Base-by-base conservation (phyloP, 2,888 invertebrate genomes). In the Cephonodes hylas region DNA sequence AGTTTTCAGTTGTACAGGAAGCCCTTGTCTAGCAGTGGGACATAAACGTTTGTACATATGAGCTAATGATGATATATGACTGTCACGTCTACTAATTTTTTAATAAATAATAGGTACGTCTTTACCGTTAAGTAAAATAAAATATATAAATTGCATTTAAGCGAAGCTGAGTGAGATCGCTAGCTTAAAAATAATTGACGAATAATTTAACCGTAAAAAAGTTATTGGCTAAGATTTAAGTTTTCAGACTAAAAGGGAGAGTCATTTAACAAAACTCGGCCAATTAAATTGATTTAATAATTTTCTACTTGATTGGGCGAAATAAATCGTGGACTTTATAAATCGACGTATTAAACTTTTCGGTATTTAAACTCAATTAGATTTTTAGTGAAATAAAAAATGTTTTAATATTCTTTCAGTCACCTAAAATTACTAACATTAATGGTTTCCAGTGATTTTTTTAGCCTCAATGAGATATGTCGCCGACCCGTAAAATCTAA, bases 341-440 rank as follows among this genome's bases (percentile, higher is more conserved):
- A 27, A 53, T 18, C 27, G 18, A 25, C 18, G 53, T 53, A 27
- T 27, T 31, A n/a, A 18, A 27, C 27, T 15, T 53, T 53, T 31
- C 8, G 18, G 18, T 27, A 3, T 18, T 31, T 53, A 23, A 8
- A 8, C 2, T 45, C 10, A n/a, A 45, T 8, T 20, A 10, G 45
- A 22, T 22, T 45, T 45, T 45, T 13, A 22, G 18, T 5, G 4
- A 22, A 45, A 8, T 4, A 42, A 42, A n/a, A 42, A 2, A 38
- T 5, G 3, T 5, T 13, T 5, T 13, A 2, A 3, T 5, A 38
- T 38, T 38, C 2, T 3, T 38, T 38, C 38, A 5, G 66, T 67
- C 66, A 66, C 69, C 66, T 65, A 65, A 66, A 60, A 59, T n/a
- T 66, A 63, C 63, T 63, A 59, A 58, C 64, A 65, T 65, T 71